Conservation (phyloP, 1,140 invertebrate species). For the Drosophila arawakana region DNA sequence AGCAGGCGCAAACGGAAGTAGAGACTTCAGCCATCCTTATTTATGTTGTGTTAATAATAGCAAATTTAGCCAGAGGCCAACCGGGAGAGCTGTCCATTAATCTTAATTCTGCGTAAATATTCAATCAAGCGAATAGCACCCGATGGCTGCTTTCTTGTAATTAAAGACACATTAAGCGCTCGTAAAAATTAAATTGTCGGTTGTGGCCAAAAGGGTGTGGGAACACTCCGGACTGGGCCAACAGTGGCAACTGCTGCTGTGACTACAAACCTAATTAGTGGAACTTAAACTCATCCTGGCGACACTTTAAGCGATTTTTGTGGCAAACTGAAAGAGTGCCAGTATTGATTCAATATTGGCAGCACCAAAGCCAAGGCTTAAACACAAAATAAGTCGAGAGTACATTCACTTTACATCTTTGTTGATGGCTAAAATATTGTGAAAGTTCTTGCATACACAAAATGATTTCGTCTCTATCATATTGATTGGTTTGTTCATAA, state of each 20-base stretch:
- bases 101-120: constrained; percentile 75
- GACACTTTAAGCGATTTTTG: constrained; percentile 27
- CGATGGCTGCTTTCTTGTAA: constrained; percentile 50
- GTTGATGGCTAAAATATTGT: constrained; percentile 5
- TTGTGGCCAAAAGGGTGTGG: constrained; percentile 11
- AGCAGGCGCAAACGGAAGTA: constrained; percentile 7
- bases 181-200: constrained; percentile 78
- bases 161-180: constrained; percentile 75
- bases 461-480: background rate
- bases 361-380: constrained; percentile 11
- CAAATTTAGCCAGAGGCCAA: constrained; percentile 24
- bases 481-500: constrained; percentile 5
- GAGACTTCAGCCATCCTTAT: constrained; percentile 44
- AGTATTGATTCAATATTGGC: constrained; percentile 37
- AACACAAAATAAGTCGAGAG: background rate
- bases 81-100: constrained; percentile 46
- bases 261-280: constrained; percentile 39
- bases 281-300: constrained; percentile 19
- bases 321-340: constrained; percentile 41
- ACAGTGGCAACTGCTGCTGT: constrained; percentile 5
- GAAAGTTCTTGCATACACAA: constrained; percentile 14
- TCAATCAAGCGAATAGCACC: constrained; percentile 62
- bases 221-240: background rate
- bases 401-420: constrained; percentile 10
- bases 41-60: constrained; percentile 64